Evolutionary conservation across 1,140 invertebrate species (phyloP), one percentile per base, ranked within the genome.

Genomic region (Chelonus insularis): DNA sequence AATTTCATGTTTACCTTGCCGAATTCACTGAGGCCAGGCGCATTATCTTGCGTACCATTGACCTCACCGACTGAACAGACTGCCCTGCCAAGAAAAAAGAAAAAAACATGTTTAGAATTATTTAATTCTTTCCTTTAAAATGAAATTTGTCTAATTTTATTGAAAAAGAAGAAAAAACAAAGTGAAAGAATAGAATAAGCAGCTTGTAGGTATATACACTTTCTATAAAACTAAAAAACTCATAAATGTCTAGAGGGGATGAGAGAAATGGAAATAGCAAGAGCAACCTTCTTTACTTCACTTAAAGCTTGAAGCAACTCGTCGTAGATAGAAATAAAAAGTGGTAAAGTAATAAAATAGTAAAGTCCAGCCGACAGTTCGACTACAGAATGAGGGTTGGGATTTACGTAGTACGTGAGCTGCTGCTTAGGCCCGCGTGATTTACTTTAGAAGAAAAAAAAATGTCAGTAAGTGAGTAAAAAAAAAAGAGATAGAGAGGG

Each of bases 11-110:
- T 81, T 68, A 84, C 83, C 75, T 83, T 83, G 63, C 83, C 83
- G 62, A 84, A 84, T 65, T 83, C 82, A 36, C 82, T 83, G 65
- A 84, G 79, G 14, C 82, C 82, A 8, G 77, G 79, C 47, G 74
- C 66, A 20, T 74, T 68, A 55, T 78, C 76, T 68, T 82, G 78
- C 66, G 78, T 80, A 63, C 59, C 74, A 67, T 82, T 81, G 68
- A 70, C 75, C 68, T 82, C 80, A 58, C 78, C 79, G 68, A 80
- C 75, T 56, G 80, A 82, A 78, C 80, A 82, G 63, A 80, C 77
- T 81, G 80, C 80, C 80, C 80, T 82, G 76, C 74, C 78, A 71
- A 73, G 71, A 74, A 78, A 78, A 79, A 61, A 54, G 50, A 25
- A 55, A 50, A 21, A 29, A 4, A 39, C 73, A 68, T 73, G 66